These are phyloP conservation scores for Pedetes capensis DNA, from an alignment of 2,113 vertebrate genomes.

Conservation along the genomic window DNA sequence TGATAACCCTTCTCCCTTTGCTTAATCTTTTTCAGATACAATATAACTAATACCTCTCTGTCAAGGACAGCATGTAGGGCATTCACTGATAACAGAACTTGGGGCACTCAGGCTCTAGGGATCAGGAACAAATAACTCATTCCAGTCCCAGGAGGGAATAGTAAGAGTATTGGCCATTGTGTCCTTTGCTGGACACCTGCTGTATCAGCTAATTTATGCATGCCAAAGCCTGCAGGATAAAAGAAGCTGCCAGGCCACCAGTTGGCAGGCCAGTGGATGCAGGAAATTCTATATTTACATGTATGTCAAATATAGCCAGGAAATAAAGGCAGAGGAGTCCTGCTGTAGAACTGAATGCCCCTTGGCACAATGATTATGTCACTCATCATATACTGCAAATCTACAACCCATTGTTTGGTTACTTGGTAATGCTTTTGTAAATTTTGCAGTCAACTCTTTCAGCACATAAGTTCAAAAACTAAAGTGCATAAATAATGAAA, in stretches of 20 bases:
- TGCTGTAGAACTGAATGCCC: not conserved
- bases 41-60: not conserved
- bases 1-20: slow-evolving; percentile 11
- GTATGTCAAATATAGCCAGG: not conserved
- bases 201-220: not conserved
- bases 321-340: not conserved
- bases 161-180: not conserved
- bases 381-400: not conserved
- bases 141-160: not conserved
- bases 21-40: slow-evolving; percentile 38
- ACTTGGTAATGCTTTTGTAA: not conserved
- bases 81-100: slow-evolving; percentile 3
- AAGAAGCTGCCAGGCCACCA: not conserved
- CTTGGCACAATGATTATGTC: not conserved
- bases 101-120: not conserved
- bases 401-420: not conserved
- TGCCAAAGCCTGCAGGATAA: not conserved
- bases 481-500: not conserved
- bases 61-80: not conserved
- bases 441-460: not conserved
- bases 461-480: slow-evolving; percentile 1
- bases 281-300: not conserved
- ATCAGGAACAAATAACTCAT: not conserved
- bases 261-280: not conserved
- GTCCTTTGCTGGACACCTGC: not conserved